These are phyloP conservation scores for Drosophila neutralis DNA, from an alignment of 2,888 invertebrate genomes.

Conservation along the genomic window DNA sequence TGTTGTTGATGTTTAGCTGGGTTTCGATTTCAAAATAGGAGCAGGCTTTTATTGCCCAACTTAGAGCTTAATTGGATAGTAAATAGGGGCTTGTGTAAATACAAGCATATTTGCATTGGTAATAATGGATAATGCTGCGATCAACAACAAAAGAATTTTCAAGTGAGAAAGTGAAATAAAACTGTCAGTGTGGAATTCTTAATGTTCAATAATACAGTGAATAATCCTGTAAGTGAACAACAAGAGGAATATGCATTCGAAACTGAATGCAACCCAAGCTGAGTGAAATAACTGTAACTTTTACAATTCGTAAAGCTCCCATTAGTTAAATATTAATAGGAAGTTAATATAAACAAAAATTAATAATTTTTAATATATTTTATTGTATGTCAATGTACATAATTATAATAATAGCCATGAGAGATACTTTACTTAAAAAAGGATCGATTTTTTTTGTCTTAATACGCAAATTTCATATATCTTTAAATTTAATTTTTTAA, in stretches of 20 bases:
- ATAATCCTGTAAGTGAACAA: background rate
- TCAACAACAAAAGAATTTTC: background rate
- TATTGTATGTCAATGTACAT: too few species aligned
- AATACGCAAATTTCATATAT: too few species aligned
- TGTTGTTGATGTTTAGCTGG: constrained; percentile 29
- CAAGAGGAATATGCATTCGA: constrained; percentile 3
- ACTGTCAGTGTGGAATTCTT: background rate
- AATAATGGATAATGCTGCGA: constrained; percentile 2
- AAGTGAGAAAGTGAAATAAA: background rate
- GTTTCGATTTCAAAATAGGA: constrained; percentile 53
- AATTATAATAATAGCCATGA: background rate
- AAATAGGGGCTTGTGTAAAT: constrained; percentile 22
- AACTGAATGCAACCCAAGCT: constrained; percentile 28
- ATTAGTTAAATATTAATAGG: background rate
- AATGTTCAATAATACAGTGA: background rate
- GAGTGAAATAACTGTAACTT: background rate
- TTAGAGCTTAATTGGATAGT: constrained; percentile 27
- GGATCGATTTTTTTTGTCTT: background rate
- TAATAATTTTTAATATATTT: background rate
- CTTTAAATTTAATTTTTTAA: too few species aligned
- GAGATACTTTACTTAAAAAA: background rate
- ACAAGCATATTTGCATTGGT: background rate
- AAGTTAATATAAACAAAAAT: background rate
- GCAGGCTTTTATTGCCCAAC: constrained; percentile 27
- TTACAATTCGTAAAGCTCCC: background rate